Evolutionary conservation across 2,888 invertebrate species (phyloP).

Genomic region (Lasiommata megera): DNA sequence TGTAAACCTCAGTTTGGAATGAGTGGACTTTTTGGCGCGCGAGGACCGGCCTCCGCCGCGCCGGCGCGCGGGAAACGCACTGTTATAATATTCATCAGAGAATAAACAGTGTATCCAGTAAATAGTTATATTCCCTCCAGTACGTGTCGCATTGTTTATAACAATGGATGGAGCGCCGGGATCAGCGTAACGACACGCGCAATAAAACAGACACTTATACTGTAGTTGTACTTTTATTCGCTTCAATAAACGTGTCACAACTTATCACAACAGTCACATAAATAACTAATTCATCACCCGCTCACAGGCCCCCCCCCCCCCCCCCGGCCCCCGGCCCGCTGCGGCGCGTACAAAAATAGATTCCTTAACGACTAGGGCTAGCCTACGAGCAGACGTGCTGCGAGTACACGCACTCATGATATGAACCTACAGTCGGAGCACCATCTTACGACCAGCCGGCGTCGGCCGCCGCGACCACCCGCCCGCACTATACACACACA

Average conservation of each 20-base stretch:
- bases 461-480: conserved; percentile 15
- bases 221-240: conserved; percentile 30
- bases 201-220: conserved; percentile 23
- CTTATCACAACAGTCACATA: conserved; percentile 52
- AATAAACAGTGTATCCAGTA: too few relatives aligned
- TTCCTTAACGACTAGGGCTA: conserved; percentile 54
- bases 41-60: background rate
- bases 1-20: background rate
- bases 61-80: background rate
- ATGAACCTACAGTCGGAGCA: conserved; percentile 74
- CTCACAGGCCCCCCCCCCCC: conserved; percentile 24
- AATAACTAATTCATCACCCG: conserved; percentile 47
- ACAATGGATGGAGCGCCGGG: background rate
- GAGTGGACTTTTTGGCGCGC: background rate
- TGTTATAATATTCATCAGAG: too few relatives aligned
- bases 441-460: conserved; percentile 51
- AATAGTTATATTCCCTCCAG: too few relatives aligned
- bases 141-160: too few relatives aligned
- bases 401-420: conserved; percentile 74
- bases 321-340: conserved; percentile 24
- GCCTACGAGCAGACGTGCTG: conserved; percentile 64
- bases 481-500: conserved; percentile 3
- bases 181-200: background rate
- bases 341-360: conserved; percentile 71
- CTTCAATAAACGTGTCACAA: conserved; percentile 64